Base-by-base conservation (phyloP, 2,113 vertebrate genomes). In the Pluvianellus socialis region DNA sequence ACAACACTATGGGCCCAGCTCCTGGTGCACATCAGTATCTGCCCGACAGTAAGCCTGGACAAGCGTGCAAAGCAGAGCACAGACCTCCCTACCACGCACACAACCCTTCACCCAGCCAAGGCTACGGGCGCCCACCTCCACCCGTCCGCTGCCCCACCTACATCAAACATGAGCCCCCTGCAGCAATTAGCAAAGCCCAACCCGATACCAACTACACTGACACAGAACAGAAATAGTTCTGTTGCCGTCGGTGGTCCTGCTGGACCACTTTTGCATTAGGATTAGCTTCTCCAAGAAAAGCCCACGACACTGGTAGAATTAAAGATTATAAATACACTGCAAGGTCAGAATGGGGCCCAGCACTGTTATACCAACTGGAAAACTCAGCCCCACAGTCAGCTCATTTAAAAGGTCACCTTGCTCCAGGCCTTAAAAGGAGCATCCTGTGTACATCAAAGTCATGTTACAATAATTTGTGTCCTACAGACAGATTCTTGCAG, bases 401-500 rank as follows among this genome's bases (percentile, higher is more conserved):
- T 79, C 65, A 72, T 81, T 86, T 52, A 79, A 89, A 90, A 88
- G 91, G 94, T 88, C 91, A 92, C 76, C 52, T 91, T 85, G 45
- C 70, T 82, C 61, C 1, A 1, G 55, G 59, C 45, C 85, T 88
- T 86, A 76, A 85, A 95, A 92, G 85, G 81, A 88, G 44, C 59
- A 53, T 88, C 86, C 73, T 58, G 14, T 6, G 3, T 79, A 82
- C 52, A 93, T 90, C 91, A 81, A 96, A 94, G 94, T 32, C 76
- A 55, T 0, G 38, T 65, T 91, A 94, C 84, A 91, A 73, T 90
- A 80, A 86, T 80, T 84, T 94, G 56, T 72, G 67, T 84, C 95
- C 93, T 74, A 80, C 58, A 61, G 95, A 66, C 49, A 10, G 26
- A 90, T 66, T 92, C 88, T 68, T 73, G 82, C 63, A 91, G 88